Base-by-base conservation (phyloP, 1,140 invertebrate species). In the Microplitis mediator region DNA sequence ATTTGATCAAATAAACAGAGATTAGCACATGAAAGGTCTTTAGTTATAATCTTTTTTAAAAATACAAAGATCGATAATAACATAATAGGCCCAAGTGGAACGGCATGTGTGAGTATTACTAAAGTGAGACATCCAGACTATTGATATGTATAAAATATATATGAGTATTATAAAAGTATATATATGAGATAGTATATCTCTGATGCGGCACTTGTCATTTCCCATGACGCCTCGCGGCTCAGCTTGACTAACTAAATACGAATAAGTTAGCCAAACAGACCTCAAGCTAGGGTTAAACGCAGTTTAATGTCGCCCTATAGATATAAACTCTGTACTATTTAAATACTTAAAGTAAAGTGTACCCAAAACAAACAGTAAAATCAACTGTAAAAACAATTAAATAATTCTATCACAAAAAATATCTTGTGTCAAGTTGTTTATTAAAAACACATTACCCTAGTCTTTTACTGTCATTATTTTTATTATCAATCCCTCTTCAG, bases 221-320 rank as follows among this genome's bases (percentile, higher is more conserved):
- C 85, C 81, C 84, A 85, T 82, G 79, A 82, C 80, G 84, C 82
- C 85, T 85, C 79, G 79, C 81, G 84, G 84, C 78, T 79, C 79
- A 82, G 81, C 81, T 85, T 85, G 85, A 84, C 84, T 86, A 84
- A 85, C 86, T 85, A 87, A 87, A 86, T 86, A 87, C 79, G 75
- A 83, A 45, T 45, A 45, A 84, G 83, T 85, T 84, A 82, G 79
- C 77, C 77, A 82, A 84, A 83, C 75, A 83, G 72, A 83, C 82
- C 74, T 67, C 74, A 66, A 84, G 84, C 81, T 79, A 83, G 84
- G 84, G 85, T 87, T 85, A 85, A 86, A 85, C 82, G 77, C 75
- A 80, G 83, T 82, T 84, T 84, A 85, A 82, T 81, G 78, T 60
- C 72, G 70, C 64, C 45, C 34, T 52, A 23, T 60, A 11, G 16